phyloP scores from a whole-genome alignment of 2,797 vertebrate species.

The Valencia hispanica region DNA sequence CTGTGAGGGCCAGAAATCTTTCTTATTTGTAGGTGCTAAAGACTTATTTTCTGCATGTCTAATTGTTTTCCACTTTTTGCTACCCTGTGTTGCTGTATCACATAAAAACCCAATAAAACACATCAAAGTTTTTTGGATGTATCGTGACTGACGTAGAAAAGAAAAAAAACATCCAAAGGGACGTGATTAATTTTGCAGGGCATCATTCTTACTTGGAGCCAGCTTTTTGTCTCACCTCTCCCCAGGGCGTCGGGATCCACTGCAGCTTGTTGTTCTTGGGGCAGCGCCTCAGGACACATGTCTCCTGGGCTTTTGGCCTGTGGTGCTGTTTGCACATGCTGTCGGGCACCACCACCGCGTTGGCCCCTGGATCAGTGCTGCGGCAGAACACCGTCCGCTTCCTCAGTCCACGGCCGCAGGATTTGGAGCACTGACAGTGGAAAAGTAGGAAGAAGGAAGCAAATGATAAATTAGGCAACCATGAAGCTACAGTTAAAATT shows the following conservation, averaged over 20 bases:
- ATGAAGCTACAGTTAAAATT: neutral
- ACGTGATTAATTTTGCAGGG: neutral
- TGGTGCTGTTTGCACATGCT: slow-evolving; percentile 82
- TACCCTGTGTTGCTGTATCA: neutral
- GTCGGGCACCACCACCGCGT: slow-evolving; percentile 82
- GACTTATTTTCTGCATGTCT: no score
- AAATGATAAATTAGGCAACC: neutral
- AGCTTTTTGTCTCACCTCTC: slow-evolving; percentile 81
- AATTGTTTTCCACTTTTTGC: neutral
- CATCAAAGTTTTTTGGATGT: neutral
- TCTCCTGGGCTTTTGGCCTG: slow-evolving; percentile 88
- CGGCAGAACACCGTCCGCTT: slow-evolving; percentile 89
- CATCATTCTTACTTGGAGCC: neutral
- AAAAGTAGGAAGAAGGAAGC: slow-evolving; percentile 8
- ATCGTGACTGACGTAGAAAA: neutral
- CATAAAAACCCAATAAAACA: neutral
- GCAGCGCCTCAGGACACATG: slow-evolving; percentile 90
- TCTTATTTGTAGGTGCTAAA: no score
- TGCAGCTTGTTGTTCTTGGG: slow-evolving; percentile 91
- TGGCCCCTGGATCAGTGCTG: slow-evolving; percentile 74
- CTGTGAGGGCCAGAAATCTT: no score
- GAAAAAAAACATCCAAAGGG: neutral
- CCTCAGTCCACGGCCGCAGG: slow-evolving; percentile 91
- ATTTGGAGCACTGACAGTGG: slow-evolving; percentile 90
- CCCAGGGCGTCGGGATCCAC: slow-evolving; percentile 91